Percentiles rank a stretch among this genome's conserved stretches.
Evolutionary conservation across 2,113 vertebrate genomes (phyloP).

Genomic region (Lasiurus borealis): DNA sequence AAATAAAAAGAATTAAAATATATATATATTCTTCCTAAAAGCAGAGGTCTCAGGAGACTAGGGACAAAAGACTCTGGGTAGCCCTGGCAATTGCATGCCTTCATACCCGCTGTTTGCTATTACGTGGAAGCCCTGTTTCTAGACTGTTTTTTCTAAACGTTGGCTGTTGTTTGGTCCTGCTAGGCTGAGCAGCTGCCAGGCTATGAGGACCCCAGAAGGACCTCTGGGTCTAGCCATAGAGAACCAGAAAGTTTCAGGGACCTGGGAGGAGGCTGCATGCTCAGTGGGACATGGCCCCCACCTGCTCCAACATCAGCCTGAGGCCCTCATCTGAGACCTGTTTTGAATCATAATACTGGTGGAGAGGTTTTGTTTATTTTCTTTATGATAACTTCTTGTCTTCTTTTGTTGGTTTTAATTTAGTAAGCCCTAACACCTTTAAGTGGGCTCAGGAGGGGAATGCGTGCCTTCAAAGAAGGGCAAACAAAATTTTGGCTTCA

Average conservation of each 20-base stretch:
- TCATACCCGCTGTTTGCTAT: background rate
- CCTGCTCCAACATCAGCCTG: background rate
- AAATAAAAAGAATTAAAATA: background rate
- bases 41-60: slow-evolving; percentile 2
- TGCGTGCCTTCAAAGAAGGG: background rate
- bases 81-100: background rate
- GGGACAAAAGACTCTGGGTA: background rate
- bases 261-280: background rate
- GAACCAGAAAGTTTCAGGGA: background rate
- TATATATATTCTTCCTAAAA: slow-evolving; percentile 46
- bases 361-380: background rate
- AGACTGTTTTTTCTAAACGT: too few relatives aligned
- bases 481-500: background rate
- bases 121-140: too few relatives aligned
- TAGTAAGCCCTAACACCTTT: background rate
- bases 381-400: background rate
- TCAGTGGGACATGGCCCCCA: background rate
- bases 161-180: background rate
- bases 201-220: slow-evolving; percentile 35
- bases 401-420: slow-evolving; percentile 23
- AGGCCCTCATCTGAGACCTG: background rate
- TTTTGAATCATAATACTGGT: background rate
- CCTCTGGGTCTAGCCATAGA: slow-evolving; percentile 1
- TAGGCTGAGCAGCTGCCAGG: slow-evolving; percentile 55
- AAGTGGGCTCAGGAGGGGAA: background rate